Evolutionary conservation across 2,797 vertebrate genomes (phyloP).

Genomic region (Neosilurus mollespiculum): DNA sequence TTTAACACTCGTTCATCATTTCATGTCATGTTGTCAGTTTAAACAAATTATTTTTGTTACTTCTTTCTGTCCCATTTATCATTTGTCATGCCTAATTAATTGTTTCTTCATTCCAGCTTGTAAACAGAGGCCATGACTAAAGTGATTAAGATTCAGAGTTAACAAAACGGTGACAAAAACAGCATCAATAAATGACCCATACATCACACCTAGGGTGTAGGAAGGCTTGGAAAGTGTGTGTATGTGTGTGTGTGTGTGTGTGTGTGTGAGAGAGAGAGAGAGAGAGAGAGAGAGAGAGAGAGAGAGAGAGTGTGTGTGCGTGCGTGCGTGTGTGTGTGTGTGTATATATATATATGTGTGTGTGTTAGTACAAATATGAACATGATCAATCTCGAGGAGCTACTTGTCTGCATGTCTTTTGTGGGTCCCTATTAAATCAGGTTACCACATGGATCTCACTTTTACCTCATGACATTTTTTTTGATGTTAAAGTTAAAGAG

Average conservation of each 20-base stretch:
- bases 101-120: background rate
- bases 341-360: too few relatives aligned
- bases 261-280: too few relatives aligned
- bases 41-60: background rate
- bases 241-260: background rate
- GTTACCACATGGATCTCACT: too few relatives aligned
- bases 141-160: background rate
- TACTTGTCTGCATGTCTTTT: background rate
- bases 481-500: background rate
- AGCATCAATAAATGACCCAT: background rate
- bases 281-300: too few relatives aligned
- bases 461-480: background rate
- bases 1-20: conserved; percentile 2
- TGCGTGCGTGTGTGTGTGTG: too few relatives aligned
- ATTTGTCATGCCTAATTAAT: background rate
- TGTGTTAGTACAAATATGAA: background rate
- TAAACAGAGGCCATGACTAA: background rate
- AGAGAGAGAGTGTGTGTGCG: too few relatives aligned
- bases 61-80: background rate
- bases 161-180: background rate
- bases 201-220: background rate
- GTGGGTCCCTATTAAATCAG: background rate
- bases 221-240: too few relatives aligned
- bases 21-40: background rate
- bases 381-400: background rate